These are phyloP conservation scores for Drosophila willistoni DNA, from an alignment of 1,140 invertebrate genomes.

Conservation along the genomic window DNA sequence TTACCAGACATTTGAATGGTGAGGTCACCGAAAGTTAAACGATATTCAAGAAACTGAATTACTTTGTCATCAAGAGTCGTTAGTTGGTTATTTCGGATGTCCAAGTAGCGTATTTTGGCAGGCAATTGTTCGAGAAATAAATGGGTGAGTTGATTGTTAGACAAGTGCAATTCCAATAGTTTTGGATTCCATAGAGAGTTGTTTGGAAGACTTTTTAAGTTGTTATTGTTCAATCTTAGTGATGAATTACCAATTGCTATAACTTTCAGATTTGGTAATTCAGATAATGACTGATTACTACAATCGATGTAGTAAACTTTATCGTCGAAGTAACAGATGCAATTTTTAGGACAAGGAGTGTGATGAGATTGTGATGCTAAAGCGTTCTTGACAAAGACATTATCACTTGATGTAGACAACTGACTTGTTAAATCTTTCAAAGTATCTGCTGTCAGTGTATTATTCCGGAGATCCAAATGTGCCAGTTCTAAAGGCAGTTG, in stretches of 20 bases:
- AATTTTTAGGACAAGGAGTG: neutral
- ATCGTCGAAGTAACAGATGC: neutral
- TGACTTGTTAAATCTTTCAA: neutral
- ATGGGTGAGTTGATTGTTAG: neutral
- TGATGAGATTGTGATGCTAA: too few relatives aligned
- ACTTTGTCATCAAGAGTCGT: neutral
- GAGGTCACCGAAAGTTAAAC: neutral
- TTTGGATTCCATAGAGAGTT: too few relatives aligned
- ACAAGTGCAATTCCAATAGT: neutral
- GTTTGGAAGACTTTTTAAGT: neutral
- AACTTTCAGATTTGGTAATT: neutral
- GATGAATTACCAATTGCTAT: neutral
- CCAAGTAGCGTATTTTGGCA: neutral
- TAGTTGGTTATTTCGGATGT: neutral
- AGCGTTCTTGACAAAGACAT: too few relatives aligned
- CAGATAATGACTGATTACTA: neutral
- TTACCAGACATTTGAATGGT: neutral
- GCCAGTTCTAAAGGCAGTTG: too few relatives aligned
- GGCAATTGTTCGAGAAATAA: neutral
- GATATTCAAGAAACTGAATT: neutral
- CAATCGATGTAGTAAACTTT: neutral
- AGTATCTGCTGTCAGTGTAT: neutral
- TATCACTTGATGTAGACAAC: neutral
- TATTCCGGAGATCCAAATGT: neutral
- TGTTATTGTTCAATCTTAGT: neutral